Percentiles rank a stretch among this genome's conserved stretches.
Conservation (phyloP, 2,797 vertebrate genomes). For the Rachycentron canadum region DNA sequence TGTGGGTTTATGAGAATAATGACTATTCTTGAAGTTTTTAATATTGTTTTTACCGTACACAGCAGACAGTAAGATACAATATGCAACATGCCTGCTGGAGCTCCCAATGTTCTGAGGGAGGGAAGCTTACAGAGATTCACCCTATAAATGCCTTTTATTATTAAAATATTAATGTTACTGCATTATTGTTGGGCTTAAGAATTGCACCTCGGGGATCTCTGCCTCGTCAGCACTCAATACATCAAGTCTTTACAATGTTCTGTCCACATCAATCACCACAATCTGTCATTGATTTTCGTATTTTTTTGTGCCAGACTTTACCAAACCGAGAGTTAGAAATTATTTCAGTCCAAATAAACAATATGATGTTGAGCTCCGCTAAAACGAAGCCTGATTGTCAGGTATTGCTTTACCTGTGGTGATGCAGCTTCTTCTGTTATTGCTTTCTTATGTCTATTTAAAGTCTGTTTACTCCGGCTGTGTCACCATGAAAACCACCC, state of each 20-base stretch:
- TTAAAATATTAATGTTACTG: slow-evolving; percentile 8
- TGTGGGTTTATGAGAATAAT: background rate
- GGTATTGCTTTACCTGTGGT: background rate
- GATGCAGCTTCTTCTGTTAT: background rate
- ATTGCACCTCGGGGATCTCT: background rate
- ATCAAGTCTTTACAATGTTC: background rate
- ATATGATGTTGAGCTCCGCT: background rate
- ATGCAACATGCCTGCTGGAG: background rate
- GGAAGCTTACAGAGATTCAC: background rate
- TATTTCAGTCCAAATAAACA: background rate
- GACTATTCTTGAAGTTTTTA: background rate
- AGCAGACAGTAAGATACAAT: background rate
- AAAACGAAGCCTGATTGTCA: background rate
- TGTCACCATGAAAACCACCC: slow-evolving; percentile 3
- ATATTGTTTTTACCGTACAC: slow-evolving; percentile 1
- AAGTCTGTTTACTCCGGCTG: background rate
- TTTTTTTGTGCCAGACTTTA: background rate
- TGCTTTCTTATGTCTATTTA: background rate
- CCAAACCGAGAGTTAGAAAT: background rate
- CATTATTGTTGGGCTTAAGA: background rate
- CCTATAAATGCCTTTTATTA: slow-evolving; percentile 7
- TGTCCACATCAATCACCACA: background rate
- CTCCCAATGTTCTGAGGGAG: background rate
- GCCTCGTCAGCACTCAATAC: background rate
- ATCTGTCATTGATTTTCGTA: background rate